Base-by-base conservation (phyloP, 2,113 vertebrate genomes). In the Mesitornis unicolor region DNA sequence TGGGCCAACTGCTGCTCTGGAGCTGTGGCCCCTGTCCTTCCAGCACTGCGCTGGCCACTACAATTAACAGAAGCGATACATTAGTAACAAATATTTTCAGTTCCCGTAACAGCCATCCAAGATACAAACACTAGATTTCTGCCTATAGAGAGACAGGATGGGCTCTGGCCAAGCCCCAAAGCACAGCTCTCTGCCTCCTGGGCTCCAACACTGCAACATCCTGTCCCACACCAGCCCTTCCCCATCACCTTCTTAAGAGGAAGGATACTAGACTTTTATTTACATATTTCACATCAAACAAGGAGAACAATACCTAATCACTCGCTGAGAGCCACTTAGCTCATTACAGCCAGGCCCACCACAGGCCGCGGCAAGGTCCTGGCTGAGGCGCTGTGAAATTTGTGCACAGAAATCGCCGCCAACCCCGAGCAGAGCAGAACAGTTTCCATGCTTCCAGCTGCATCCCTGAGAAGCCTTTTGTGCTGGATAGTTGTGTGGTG, bases 391-490 rank as follows among this genome's bases (percentile, higher is more conserved):
- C 26, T 0, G 0, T 33, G 0, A 38, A 2, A 9, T 33, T 24
- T 51, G 12, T 50, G 64, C 2, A 0, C 79, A 28, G 67, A 65
- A 80, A 48, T 8, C 31, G 0, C 40, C 25, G 12, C 53, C 50
- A 69, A 14, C 63, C 43, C 13, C 0, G 3, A 81, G 47, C n/a
- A 7, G 14, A 95, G 54, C 14, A 14, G 53, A 84, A 68, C 26
- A 65, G 54, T 81, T 91, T 75, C 84, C 89, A 43, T n/a, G 42
- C 63, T 75, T 78, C 45, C 81, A 73, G 89, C 84, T 89, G 83
- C 91, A 87, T 60, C 76, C 69, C 31, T 84, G 43, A 3, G 6
- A 73, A 35, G 65, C 69, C 87, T 91, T 92, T 92, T 78, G 48
- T 71, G 61, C 65, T 38, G 48, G 84, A 71, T 82, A 69, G 24